Evolutionary conservation across 2,888 invertebrate species (phyloP), one percentile per base, ranked within the genome.

Genomic region (Euplexia lucipara): DNA sequence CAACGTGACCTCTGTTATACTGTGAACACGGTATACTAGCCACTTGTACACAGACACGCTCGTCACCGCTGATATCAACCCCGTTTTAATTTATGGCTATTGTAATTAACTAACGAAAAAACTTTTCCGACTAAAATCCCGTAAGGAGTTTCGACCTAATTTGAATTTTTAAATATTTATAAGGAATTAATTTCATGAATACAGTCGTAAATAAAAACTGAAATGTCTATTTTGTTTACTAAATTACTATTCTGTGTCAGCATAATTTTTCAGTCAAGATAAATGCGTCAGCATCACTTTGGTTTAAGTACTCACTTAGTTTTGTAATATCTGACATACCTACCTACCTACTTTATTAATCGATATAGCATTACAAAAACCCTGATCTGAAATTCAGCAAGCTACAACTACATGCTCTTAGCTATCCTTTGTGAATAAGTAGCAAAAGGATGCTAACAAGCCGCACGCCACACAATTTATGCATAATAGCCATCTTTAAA

Each of bases 121-220:
- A 68, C 67, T 66, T 69, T 57, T 12, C 14, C 42, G 42, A 75
- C 77, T 51, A 65, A 70, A 81, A 66, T 69, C 62, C 69, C 81
- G 65, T 63, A 68, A 76, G 72, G 77, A 81, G 61, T 63, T 61
- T 47, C 61, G 26, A 35, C 41, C 57, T 63, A 56, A 81, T 81
- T 81, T 79, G 75, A 75, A 81, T 81, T 70, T 81, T 80, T 81
- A 59, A 81, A 81, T 81, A 81, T 81, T 81, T 77, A 81, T 81
- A 81, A 78, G 75, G 77, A 77, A 77, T 78, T 67, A 70, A 72
- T 79, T 77, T 72, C 61, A 64, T 69, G 74, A 75, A 67, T 75
- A 68, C 58, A 62, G 53, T 45, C 70, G 63, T 74, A 74, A 80
- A 77, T 76, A 76, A 68, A 75, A 70, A 70, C 54, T 65, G 47